Conservation (phyloP, 2,888 invertebrate species). For the Brassicogethes aeneus region DNA sequence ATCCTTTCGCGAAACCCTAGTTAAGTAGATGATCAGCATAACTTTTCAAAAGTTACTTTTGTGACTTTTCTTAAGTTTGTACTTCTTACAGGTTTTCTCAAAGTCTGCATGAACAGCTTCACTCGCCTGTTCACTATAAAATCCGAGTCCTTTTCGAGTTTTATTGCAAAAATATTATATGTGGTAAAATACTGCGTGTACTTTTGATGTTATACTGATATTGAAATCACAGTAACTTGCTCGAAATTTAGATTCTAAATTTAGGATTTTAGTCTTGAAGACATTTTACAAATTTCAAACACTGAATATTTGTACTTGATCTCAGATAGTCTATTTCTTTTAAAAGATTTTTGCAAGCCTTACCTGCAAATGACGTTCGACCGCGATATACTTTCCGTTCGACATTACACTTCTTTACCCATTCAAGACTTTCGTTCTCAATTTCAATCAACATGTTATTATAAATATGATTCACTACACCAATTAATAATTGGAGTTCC, state of each 20-base stretch:
- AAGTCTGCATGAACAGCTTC: no score
- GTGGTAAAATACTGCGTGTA: conserved; percentile 7
- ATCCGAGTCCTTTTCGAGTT: no score
- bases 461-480: conserved; percentile 4
- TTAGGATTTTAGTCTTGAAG: not conserved
- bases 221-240: not conserved
- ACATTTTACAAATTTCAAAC: no score
- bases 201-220: conserved; percentile 2
- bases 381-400: conserved; percentile 1
- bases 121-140: no score
- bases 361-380: conserved; percentile 1
- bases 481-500: no score
- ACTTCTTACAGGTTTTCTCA: not conserved
- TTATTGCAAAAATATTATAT: conserved; percentile 2
- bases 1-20: no score
- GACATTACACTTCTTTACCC: no score
- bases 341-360: conserved; percentile 3
- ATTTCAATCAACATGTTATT: not conserved
- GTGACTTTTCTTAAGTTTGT: not conserved
- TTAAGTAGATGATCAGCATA: not conserved
- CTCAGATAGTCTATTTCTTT: not conserved
- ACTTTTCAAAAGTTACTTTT: no score
- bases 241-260: not conserved
- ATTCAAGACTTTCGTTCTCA: no score
- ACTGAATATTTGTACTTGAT: not conserved